Base-by-base conservation (phyloP, 1,140 invertebrate species). In the Eriocheir sinensis region DNA sequence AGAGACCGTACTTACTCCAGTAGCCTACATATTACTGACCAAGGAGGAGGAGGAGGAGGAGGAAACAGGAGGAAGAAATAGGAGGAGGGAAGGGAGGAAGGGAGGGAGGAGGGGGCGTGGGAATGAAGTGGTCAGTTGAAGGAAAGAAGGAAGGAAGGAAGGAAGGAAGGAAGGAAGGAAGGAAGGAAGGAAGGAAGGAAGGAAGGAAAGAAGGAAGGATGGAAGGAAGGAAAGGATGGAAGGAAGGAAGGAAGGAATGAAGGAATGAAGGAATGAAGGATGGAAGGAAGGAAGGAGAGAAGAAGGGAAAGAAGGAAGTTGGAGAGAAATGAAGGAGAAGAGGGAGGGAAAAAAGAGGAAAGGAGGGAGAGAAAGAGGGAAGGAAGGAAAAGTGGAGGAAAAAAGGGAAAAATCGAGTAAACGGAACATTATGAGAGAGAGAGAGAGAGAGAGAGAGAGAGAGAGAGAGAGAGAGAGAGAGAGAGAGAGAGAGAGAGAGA, bases 371-470 rank as follows among this genome's bases (percentile, higher is more conserved):
- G n/a, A n/a, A 48, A n/a, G 32, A 30, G 15, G 88, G 53, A 44
- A n/a, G 40, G 38, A n/a, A 89, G 88, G 3, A 30, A n/a, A n/a
- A 89, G 40, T 0, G 88, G 83, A 85, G 83, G 36, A 34, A 2
- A 0, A 8, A 8, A 8, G 8, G 4, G 1, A 8, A 4, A 8
- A 4, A 8, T 0, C 2, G 32, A 8, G 85, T 12, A 40, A 88
- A 40, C 36, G 32, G 27, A 21, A 36, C 0, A 36, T 32, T 38
- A 40, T 38, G 85, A 88, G 85, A 88, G n/a, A 88, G 85, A 88
- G 85, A 88, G 85, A 8, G 3, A 85, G 81, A 85, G 81, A 85
- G 81, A 86, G n/a, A 38, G 34, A 40, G 36, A 89, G 44, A 89
- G 88, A 89, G 88, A 48, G 88, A 53, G 88, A 53, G 88, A 89